These are phyloP conservation scores for Reticulitermes speratus DNA, from an alignment of 1,140 invertebrate genomes.

Conservation along the genomic window DNA sequence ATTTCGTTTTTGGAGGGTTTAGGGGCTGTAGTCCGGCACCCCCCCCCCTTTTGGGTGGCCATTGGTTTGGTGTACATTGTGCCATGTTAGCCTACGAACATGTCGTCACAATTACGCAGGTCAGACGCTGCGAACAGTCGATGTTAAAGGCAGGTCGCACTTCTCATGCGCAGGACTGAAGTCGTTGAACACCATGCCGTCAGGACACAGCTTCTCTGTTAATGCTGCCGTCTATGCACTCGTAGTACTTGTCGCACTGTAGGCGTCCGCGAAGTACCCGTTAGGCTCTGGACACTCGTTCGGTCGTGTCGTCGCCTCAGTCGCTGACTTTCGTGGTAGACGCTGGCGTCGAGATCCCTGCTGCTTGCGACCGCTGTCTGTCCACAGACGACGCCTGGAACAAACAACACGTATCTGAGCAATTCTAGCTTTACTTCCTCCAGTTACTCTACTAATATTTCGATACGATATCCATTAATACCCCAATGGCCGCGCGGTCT, in stretches of 20 bases:
- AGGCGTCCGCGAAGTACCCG: conserved; percentile 80
- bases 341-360: background rate
- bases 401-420: no score
- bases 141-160: conserved; percentile 86
- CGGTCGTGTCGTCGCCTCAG: conserved; percentile 44
- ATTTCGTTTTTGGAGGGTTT: no score
- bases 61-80: no score
- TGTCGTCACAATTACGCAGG: conserved; percentile 62
- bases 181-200: conserved; percentile 91
- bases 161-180: conserved; percentile 78
- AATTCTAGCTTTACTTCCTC: no score
- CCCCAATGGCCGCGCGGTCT: no score
- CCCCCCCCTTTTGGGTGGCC: no score
- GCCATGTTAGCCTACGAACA: no score
- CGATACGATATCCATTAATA: no score
- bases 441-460: background rate
- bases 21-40: no score
- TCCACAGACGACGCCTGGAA: background rate
- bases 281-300: conserved; percentile 78
- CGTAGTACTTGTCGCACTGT: conserved; percentile 90
- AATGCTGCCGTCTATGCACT: conserved; percentile 69
- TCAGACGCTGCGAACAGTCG: conserved; percentile 74
- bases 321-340: conserved; percentile 16
- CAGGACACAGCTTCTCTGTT: conserved; percentile 78
- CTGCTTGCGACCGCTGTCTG: conserved; percentile 3